These are phyloP conservation scores for Canis aureus DNA, from an alignment of 2,113 vertebrate species.

Conservation along the genomic window DNA sequence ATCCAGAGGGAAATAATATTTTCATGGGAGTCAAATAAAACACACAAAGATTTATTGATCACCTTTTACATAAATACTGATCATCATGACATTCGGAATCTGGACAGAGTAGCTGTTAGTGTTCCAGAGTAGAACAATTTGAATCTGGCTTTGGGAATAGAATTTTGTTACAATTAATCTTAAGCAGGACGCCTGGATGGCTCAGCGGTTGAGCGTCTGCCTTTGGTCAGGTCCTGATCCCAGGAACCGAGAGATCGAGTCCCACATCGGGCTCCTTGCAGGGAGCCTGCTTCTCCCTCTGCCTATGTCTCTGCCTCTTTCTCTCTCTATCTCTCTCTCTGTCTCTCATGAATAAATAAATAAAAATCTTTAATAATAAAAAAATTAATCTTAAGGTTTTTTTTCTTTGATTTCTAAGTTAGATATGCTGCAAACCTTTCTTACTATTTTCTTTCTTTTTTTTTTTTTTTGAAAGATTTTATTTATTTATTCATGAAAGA, in stretches of 20 bases:
- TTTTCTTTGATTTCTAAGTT: constrained; percentile 24
- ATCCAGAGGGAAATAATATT: constrained; percentile 27
- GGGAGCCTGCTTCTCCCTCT: too few species aligned
- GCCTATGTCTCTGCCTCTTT: too few species aligned
- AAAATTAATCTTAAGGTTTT: constrained; percentile 9
- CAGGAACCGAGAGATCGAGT: too few species aligned
- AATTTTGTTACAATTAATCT: constrained; percentile 33
- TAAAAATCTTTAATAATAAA: too few species aligned
- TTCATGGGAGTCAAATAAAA: constrained; percentile 50
- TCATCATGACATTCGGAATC: background rate
- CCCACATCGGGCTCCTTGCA: too few species aligned
- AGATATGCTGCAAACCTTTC: background rate
- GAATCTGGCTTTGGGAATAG: background rate
- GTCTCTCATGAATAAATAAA: too few species aligned
- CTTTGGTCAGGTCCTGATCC: too few species aligned
- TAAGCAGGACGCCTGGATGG: background rate
- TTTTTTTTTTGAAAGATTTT: background rate
- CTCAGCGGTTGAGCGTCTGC: too few species aligned
- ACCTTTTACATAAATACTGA: background rate
- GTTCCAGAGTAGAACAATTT: constrained; percentile 19
- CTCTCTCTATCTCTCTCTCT: too few species aligned
- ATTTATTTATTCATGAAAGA: too few species aligned
- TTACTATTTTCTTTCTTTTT: background rate
- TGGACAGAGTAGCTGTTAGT: background rate
- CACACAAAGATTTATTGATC: constrained; percentile 40